Evolutionary conservation across 2,113 vertebrate species (phyloP), one percentile per base, ranked within the genome.

Genomic region (Numida meleagris): DNA sequence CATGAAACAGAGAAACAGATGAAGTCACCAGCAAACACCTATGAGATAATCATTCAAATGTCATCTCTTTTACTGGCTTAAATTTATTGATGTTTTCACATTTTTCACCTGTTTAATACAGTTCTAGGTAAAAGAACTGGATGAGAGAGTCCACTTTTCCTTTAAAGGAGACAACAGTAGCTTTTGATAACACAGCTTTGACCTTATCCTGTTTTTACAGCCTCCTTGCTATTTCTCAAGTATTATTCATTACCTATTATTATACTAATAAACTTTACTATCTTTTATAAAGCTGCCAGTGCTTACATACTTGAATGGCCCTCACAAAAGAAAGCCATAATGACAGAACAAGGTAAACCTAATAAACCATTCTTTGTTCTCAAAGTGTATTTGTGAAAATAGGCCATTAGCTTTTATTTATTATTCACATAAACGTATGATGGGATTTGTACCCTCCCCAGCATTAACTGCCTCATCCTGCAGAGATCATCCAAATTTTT

Each of bases 191-290:
- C 78, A 88, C 36, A 78, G 53, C 88, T 93, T 85, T 40, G 40
- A 96, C 92, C 94, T 97, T 91, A 95, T 79, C 34, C 57, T 51
- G 42, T 50, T 95, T 93, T 96, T 82, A 77, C 33, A 65, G 76
- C 70, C 73, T 93, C 59, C 93, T 94, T 94, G 53, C 91, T 94
- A 73, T 86, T 93, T 94, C 85, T 84, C 57, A 79, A 70, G 55
- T 66, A 95, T 93, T 92, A 94, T 95, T 97, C 89, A 91, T 90
- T 82, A 66, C 57, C 55, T 16, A 55, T 96, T 97, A 96, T 97
- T 96, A 95, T 25, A 45, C 91, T 97, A 97, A 97, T 97, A 97
- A 97, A 95, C 84, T 97, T 97, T 97, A 96, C 95, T 95, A 94
- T 95, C 86, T 95, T 85, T 96, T 96, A 94, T 94, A 81, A 96